phyloP scores from a whole-genome alignment of 2,113 vertebrate species.

The Otolemur garnettii region DNA sequence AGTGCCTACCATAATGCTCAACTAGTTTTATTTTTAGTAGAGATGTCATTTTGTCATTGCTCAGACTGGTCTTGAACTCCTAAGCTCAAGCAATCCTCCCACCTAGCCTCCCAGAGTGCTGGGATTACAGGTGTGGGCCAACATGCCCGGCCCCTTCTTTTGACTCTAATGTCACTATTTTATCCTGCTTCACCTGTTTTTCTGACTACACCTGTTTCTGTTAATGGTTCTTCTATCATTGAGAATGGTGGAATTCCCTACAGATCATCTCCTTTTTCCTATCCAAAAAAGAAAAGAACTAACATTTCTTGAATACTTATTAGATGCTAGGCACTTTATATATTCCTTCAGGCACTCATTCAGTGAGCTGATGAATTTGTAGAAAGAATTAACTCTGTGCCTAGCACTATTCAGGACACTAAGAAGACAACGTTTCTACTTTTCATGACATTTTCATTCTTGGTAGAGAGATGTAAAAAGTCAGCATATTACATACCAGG shows the following conservation, averaged over 20 bases:
- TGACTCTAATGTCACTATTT: background rate
- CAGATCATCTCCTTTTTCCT: background rate
- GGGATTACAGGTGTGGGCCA: no score
- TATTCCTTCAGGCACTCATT: background rate
- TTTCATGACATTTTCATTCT: slow-evolving; percentile 9
- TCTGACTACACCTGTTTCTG: background rate
- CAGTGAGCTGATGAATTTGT: slow-evolving; percentile 1
- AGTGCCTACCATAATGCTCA: no score
- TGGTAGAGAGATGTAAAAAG: background rate
- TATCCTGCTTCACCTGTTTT: background rate
- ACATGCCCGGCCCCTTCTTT: background rate
- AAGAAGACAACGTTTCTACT: background rate
- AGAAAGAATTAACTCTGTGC: background rate
- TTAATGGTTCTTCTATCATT: background rate
- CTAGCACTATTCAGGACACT: background rate
- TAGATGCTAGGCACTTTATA: background rate
- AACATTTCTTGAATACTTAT: background rate
- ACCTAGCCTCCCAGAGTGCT: no score
- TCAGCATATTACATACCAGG: background rate
- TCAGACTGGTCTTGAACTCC: no score
- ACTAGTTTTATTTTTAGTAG: no score
- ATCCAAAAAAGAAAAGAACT: background rate
- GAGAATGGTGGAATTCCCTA: background rate
- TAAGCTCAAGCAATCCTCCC: no score
- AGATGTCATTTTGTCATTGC: no score